These are phyloP conservation scores for Helleia helle DNA, from an alignment of 2,888 invertebrate species.

Conservation along the genomic window DNA sequence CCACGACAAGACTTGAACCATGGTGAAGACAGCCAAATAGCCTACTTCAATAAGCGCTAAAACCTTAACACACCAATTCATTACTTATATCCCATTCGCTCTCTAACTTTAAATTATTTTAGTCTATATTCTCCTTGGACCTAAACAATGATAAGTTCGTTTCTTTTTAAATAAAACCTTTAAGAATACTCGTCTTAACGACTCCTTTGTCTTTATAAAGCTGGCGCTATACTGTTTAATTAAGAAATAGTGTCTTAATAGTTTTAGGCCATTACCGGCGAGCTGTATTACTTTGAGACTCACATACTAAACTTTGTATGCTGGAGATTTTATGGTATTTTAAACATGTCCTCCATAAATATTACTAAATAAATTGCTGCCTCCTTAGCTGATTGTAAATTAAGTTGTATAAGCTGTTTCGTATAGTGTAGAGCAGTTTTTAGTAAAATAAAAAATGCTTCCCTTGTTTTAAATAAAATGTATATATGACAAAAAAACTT, in stretches of 20 bases:
- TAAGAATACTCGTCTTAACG: conserved; percentile 5
- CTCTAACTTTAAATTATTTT: too few relatives aligned
- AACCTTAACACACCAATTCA: too few relatives aligned
- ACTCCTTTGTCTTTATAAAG: conserved; percentile 23
- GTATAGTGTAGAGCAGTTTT: too few relatives aligned
- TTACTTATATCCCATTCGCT: too few relatives aligned
- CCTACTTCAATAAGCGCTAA: too few relatives aligned
- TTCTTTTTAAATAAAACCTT: conserved; percentile 1
- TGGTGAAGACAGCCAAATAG: too few relatives aligned
- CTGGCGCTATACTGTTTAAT: conserved; percentile 26
- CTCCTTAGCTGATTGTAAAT: neutral
- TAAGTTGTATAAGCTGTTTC: neutral
- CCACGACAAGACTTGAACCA: too few relatives aligned
- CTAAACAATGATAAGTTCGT: neutral
- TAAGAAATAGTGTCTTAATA: conserved; percentile 28
- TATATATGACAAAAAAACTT: too few relatives aligned
- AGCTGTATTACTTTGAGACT: conserved; percentile 14
- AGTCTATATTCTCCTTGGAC: too few relatives aligned
- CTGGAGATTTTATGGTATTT: conserved; percentile 2
- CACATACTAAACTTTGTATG: conserved; percentile 5
- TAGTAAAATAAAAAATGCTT: too few relatives aligned
- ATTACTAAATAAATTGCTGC: neutral
- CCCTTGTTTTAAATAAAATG: too few relatives aligned
- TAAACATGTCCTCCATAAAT: conserved; percentile 1
- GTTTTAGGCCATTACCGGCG: conserved; percentile 20